Evolutionary conservation across 1,140 invertebrate genomes (phyloP).

Genomic region (Hycleus phaleratus): DNA sequence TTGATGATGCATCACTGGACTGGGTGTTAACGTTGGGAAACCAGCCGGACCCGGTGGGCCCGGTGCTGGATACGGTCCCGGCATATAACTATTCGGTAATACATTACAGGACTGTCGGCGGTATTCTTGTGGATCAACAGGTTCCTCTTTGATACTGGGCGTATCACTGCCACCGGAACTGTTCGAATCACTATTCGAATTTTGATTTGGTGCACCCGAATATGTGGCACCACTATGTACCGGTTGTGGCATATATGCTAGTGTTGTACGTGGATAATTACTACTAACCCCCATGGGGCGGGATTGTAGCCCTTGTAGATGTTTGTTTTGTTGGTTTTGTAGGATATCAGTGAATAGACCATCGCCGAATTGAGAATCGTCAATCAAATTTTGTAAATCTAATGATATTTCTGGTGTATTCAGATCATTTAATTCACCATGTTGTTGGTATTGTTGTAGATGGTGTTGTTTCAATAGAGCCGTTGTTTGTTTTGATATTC

Average conservation of each 20-base stretch:
- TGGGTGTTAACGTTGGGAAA: slow-evolving; percentile 62
- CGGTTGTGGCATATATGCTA: slow-evolving; percentile 84
- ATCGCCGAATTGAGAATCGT: slow-evolving; percentile 77
- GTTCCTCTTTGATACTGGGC: slow-evolving; percentile 74
- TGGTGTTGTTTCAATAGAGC: slow-evolving; percentile 41
- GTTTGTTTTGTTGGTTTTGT: slow-evolving; percentile 49
- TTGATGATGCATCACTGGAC: slow-evolving; percentile 48
- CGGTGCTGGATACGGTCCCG: slow-evolving; percentile 40
- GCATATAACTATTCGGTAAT: slow-evolving; percentile 36
- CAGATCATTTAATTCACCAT: slow-evolving; percentile 72
- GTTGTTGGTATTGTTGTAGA: slow-evolving; percentile 60
- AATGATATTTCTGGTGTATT: slow-evolving; percentile 83
- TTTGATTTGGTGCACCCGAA: slow-evolving; percentile 40
- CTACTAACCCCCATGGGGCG: slow-evolving; percentile 41
- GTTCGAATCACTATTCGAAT: slow-evolving; percentile 40
- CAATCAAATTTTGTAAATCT: slow-evolving; percentile 80
- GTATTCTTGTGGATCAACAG: slow-evolving; percentile 66
- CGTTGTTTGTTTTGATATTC: slow-evolving; percentile 39
- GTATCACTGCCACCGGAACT: slow-evolving; percentile 53
- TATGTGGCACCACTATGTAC: slow-evolving; percentile 75
- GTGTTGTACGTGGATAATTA: slow-evolving; percentile 54
- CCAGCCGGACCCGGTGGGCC: slow-evolving; percentile 46
- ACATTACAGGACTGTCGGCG: slow-evolving; percentile 47
- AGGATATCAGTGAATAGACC: slow-evolving; percentile 74
- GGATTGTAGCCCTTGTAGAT: slow-evolving; percentile 42